Evolutionary conservation across 2,797 vertebrate species (phyloP).

Genomic region (Gallirallus australis): DNA sequence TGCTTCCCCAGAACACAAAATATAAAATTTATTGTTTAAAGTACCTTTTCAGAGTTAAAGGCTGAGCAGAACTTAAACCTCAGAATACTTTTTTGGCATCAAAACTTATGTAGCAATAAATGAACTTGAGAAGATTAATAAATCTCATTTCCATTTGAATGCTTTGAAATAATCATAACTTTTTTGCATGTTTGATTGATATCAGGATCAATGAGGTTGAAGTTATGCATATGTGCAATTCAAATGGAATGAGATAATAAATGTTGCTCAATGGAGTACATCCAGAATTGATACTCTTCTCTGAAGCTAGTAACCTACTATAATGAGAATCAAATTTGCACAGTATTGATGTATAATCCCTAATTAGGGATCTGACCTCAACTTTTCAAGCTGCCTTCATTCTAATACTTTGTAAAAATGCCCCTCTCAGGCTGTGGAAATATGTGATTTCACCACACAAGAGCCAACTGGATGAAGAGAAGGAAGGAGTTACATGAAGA

Average conservation of each 20-base stretch:
- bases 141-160: constrained; percentile 8
- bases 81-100: neutral
- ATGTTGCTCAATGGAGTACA: neutral
- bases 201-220: neutral
- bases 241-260: constrained; percentile 1
- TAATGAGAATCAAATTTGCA: neutral
- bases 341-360: neutral
- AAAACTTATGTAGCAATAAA: constrained; percentile 15
- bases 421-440: neutral
- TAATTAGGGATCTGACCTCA: neutral
- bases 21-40: constrained; percentile 11
- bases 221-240: neutral
- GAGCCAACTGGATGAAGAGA: neutral
- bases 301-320: constrained; percentile 34
- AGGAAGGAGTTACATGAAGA: neutral
- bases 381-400: neutral
- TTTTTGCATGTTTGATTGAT: constrained; percentile 1
- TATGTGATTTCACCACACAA: neutral
- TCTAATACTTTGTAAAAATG: neutral
- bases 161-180: neutral
- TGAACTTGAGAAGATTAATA: constrained; percentile 7
- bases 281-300: neutral
- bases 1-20: constrained; percentile 11
- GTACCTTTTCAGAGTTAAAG: neutral
- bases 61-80: neutral